Percentiles rank a stretch among this genome's conserved stretches.
These are phyloP conservation scores for Zoanthus solanderi DNA, from an alignment of 92 coral and sea anemone species.

Conservation along the genomic window DNA sequence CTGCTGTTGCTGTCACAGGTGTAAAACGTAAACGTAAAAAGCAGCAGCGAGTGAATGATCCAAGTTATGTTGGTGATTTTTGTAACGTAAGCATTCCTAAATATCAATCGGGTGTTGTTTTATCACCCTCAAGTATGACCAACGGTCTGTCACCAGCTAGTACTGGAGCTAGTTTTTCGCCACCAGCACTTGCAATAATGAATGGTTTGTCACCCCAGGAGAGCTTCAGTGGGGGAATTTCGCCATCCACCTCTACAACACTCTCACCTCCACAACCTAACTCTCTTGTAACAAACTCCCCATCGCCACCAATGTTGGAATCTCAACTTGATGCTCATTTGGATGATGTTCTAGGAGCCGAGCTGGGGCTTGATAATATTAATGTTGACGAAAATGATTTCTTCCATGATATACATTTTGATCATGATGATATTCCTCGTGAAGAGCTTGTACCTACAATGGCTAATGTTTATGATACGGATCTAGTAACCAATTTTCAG, in stretches of 20 bases:
- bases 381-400: constrained; percentile 49
- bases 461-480: not conserved
- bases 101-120: constrained; percentile 61
- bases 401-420: constrained; percentile 29
- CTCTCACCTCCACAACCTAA: constrained; percentile 86
- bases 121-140: constrained; percentile 59
- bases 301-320: constrained; percentile 80
- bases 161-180: constrained; percentile 85
- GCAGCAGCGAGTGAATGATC: constrained; percentile 72
- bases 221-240: constrained; percentile 86
- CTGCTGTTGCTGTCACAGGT: constrained; percentile 59
- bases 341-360: constrained; percentile 68
- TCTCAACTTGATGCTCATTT: constrained; percentile 71
- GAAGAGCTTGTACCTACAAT: constrained; percentile 26
- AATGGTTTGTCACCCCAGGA: constrained; percentile 88
- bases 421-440: constrained; percentile 16
- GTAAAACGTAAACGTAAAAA: constrained; percentile 79
- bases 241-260: constrained; percentile 95
- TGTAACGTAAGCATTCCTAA: constrained; percentile 53
- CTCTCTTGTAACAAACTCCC: constrained; percentile 79
- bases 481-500: constrained; percentile 41
- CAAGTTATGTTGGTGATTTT: constrained; percentile 46
- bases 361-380: constrained; percentile 58
- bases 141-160: constrained; percentile 76
- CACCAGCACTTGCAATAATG: constrained; percentile 66